A percentile compares a stretch with the other conserved stretches of the same genome.
Evolutionary conservation across 1,140 invertebrate species (phyloP).

Genomic region (Gonatopus flavifemur): DNA sequence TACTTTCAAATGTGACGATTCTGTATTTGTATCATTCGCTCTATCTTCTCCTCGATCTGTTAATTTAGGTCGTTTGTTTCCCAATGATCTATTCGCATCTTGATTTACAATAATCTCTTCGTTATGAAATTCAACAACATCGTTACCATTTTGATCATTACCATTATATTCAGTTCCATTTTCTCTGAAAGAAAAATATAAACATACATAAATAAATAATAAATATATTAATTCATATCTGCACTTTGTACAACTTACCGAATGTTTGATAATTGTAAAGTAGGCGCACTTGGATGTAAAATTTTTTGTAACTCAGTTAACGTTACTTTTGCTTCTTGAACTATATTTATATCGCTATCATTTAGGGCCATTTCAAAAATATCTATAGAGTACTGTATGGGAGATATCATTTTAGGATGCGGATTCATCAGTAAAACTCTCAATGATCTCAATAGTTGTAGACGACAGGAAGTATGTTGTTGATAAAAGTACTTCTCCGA

Average conservation of each 20-base stretch:
- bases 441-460: slow-evolving; percentile 35
- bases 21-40: too few species aligned
- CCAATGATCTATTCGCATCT: background rate
- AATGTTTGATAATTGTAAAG: slow-evolving; percentile 25
- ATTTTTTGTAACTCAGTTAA: slow-evolving; percentile 42
- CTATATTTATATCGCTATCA: slow-evolving; percentile 32
- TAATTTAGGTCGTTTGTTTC: slow-evolving; percentile 13
- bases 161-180: slow-evolving; percentile 10
- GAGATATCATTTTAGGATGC: slow-evolving; percentile 28
- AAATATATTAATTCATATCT: background rate
- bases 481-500: slow-evolving; percentile 32
- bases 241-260: slow-evolving; percentile 19
- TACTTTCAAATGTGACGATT: too few species aligned
- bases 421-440: slow-evolving; percentile 37
- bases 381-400: slow-evolving; percentile 36
- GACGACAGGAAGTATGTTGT: slow-evolving; percentile 30
- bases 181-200: slow-evolving; percentile 18
- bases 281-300: slow-evolving; percentile 38
- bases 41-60: background rate
- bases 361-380: slow-evolving; percentile 39
- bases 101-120: slow-evolving; percentile 1
- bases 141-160: slow-evolving; percentile 5
- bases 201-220: too few species aligned
- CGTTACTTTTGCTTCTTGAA: slow-evolving; percentile 32
- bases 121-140: background rate